A percentile compares a stretch with the other conserved stretches of the same genome.
Evolutionary conservation across 2,888 invertebrate species (phyloP).

Genomic region (Limnephilus auricula): DNA sequence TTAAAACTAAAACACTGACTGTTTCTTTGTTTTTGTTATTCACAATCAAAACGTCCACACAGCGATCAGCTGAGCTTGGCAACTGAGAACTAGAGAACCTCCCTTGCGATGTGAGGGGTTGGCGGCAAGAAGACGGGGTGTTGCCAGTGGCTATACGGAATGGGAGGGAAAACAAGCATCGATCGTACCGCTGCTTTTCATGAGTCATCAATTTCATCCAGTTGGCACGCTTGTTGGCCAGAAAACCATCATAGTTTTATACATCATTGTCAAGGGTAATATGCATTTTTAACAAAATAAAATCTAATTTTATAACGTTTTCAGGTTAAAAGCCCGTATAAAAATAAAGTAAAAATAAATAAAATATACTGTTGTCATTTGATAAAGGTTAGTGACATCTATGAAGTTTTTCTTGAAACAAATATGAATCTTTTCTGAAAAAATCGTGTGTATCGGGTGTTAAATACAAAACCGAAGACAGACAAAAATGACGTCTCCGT

Average conservation of each 20-base stretch:
- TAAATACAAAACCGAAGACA: not conserved
- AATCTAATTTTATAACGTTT: not conserved
- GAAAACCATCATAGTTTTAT: not conserved
- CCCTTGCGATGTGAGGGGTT: not conserved
- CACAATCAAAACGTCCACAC: conserved; percentile 38
- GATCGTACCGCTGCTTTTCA: conserved; percentile 35
- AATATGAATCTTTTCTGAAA: not conserved
- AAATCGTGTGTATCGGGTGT: not conserved
- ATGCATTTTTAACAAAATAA: not conserved
- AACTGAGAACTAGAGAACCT: conserved; percentile 48
- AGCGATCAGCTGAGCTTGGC: conserved; percentile 52
- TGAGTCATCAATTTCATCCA: conserved; percentile 41
- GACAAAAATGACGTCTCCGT: not conserved
- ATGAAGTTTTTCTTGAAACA: not conserved
- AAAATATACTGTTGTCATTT: no score
- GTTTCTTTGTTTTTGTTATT: conserved; percentile 40
- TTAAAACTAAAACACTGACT: conserved; percentile 14
- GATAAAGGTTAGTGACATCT: not conserved
- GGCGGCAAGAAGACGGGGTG: conserved; percentile 27
- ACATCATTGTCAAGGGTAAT: not conserved
- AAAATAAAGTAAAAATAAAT: no score
- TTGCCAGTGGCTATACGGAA: conserved; percentile 18
- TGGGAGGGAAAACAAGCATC: conserved; percentile 38
- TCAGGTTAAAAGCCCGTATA: not conserved
- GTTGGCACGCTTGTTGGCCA: not conserved